phyloP scores from a whole-genome alignment of 2,888 invertebrate species.

The Drosophila prostipennis region DNA sequence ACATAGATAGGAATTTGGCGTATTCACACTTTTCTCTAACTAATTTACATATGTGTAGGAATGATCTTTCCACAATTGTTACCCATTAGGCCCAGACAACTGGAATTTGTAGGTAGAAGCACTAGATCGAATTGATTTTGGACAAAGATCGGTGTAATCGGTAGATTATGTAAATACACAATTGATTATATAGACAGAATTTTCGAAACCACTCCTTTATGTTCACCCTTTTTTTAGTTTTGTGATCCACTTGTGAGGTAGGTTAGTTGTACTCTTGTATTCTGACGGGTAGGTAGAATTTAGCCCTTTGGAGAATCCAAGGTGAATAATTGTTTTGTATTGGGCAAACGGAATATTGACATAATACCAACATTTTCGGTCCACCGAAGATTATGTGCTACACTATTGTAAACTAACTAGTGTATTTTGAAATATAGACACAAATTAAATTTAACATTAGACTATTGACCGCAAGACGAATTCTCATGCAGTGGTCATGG shows the following conservation, averaged over 20 bases:
- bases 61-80: background rate
- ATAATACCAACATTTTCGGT: conserved; percentile 3
- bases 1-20: conserved; percentile 31
- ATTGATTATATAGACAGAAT: background rate
- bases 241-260: conserved; percentile 9
- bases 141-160: background rate
- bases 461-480: conserved; percentile 12
- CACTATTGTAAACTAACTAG: conserved; percentile 18
- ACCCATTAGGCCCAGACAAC: background rate
- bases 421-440: conserved; percentile 26
- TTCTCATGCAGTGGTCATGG: conserved; percentile 5
- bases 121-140: background rate
- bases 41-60: conserved; percentile 3
- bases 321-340: conserved; percentile 22
- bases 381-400: conserved; percentile 7
- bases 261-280: conserved; percentile 8
- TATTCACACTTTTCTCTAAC: conserved; percentile 10
- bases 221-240: background rate
- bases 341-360: conserved; percentile 4
- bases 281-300: conserved; percentile 25
- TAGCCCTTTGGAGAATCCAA: conserved; percentile 19
- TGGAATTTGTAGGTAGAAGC: too few relatives aligned
- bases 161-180: conserved; percentile 16
- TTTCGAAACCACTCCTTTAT: conserved; percentile 3
- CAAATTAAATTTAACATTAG: conserved; percentile 19